phyloP scores from a whole-genome alignment of 2,888 invertebrate genomes.

The Empis livida region DNA sequence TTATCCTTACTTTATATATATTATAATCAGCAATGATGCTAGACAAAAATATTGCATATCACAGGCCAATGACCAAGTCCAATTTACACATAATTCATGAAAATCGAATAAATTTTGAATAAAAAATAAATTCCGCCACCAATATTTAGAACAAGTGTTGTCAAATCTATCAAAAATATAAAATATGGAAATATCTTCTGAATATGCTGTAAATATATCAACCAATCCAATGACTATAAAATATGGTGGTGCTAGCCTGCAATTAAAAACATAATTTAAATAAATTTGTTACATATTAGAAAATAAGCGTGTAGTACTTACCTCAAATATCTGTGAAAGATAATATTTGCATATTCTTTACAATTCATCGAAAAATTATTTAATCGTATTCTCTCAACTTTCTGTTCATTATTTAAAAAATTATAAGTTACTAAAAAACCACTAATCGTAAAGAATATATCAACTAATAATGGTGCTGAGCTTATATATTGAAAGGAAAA shows the following conservation, averaged over 20 bases:
- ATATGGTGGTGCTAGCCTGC: slow-evolving; percentile 30
- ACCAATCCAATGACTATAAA: slow-evolving; percentile 27
- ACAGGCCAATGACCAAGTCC: slow-evolving; percentile 37
- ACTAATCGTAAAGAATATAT: slow-evolving; percentile 34
- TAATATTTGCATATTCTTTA: slow-evolving; percentile 24
- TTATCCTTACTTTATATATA: slow-evolving; percentile 28
- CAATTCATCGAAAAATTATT: slow-evolving; percentile 22
- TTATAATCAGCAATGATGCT: slow-evolving; percentile 26
- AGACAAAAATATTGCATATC: slow-evolving; percentile 36
- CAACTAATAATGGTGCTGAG: slow-evolving; percentile 33
- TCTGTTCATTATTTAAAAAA: slow-evolving; percentile 26
- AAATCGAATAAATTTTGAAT: slow-evolving; percentile 33
- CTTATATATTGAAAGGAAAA: slow-evolving; percentile 32
- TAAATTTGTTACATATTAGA: neutral
- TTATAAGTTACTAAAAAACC: slow-evolving; percentile 16
- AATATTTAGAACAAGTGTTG: slow-evolving; percentile 28
- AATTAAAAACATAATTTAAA: slow-evolving; percentile 2
- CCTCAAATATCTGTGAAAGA: slow-evolving; percentile 31
- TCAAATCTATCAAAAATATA: slow-evolving; percentile 34
- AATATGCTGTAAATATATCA: slow-evolving; percentile 29
- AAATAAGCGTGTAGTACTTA: slow-evolving; percentile 8
- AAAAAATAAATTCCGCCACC: slow-evolving; percentile 36
- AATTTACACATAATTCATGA: slow-evolving; percentile 33
- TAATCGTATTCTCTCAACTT: slow-evolving; percentile 22
- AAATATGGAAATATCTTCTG: slow-evolving; percentile 31